Percentiles rank a stretch among this genome's conserved stretches.
Conservation (phyloP, 1,140 invertebrate genomes). For the Zophobas atratus region DNA sequence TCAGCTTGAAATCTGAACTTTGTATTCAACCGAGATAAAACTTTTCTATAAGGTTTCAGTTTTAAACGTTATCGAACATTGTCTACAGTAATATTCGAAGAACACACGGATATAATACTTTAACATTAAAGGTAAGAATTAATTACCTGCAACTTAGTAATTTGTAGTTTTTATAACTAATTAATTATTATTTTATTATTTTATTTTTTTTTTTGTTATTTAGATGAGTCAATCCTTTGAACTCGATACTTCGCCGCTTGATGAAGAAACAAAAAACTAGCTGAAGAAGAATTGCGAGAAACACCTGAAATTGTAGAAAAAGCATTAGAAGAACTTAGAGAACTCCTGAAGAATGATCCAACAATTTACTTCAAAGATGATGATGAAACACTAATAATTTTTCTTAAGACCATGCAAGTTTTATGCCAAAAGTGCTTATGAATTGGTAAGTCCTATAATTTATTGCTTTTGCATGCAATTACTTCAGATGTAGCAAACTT, state of each 20-base stretch:
- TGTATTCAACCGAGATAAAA: conserved; percentile 40
- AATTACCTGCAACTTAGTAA: no score
- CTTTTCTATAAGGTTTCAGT: conserved; percentile 32
- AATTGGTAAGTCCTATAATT: conserved; percentile 73
- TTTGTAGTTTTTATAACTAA: no score
- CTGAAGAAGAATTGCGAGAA: conserved; percentile 78
- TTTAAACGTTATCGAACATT: conserved; percentile 27
- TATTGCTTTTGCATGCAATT: no score
- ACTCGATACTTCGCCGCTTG: conserved; percentile 13
- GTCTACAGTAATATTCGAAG: not conserved
- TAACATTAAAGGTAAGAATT: not conserved
- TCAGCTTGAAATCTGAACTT: conserved; percentile 46
- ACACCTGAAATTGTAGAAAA: conserved; percentile 76
- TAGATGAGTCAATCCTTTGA: conserved; percentile 38
- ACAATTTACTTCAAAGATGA: conserved; percentile 78
- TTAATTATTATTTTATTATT: no score
- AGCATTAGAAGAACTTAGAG: conserved; percentile 73
- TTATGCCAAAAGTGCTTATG: conserved; percentile 83
- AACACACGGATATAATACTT: conserved; percentile 9
- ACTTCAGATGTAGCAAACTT: no score
- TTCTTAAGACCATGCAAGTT: conserved; percentile 86
- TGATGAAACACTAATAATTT: conserved; percentile 80
- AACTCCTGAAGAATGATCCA: conserved; percentile 75
- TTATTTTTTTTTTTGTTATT: not conserved
- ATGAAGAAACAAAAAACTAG: conserved; percentile 70